phyloP scores from a whole-genome alignment of 2,113 vertebrate species.

The Murina feae region DNA sequence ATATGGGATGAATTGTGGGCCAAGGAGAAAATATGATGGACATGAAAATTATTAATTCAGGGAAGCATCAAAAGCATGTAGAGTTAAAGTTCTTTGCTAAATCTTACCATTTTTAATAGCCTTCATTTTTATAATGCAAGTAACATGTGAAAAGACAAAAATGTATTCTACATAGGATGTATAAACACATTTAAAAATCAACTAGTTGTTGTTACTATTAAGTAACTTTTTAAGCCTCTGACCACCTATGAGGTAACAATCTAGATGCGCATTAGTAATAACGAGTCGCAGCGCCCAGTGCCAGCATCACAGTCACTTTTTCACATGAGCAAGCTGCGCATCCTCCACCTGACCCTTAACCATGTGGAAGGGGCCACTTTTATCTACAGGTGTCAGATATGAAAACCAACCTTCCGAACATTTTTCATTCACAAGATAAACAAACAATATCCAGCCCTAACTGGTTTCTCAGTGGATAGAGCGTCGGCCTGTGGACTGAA shows the following conservation, averaged over 20 bases:
- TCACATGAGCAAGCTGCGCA: not conserved
- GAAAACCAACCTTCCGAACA: not conserved
- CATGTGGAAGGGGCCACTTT: not conserved
- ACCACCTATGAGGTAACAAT: not conserved
- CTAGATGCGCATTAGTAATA: not conserved
- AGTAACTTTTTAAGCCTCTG: not conserved
- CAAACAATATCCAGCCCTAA: too few species aligned
- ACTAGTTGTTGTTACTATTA: not conserved
- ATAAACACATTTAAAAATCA: constrained; percentile 19
- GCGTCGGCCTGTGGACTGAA: too few species aligned
- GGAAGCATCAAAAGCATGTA: constrained; percentile 35
- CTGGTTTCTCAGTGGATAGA: too few species aligned
- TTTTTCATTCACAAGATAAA: not conserved
- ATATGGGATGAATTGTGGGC: constrained; percentile 72
- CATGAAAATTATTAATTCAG: constrained; percentile 70
- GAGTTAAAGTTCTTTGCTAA: constrained; percentile 45
- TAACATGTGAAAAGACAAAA: constrained; percentile 40
- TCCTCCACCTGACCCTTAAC: not conserved
- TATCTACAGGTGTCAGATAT: not conserved
- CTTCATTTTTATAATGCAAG: constrained; percentile 34
- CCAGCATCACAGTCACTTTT: not conserved
- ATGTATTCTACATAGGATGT: not conserved
- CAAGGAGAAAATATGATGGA: constrained; percentile 72
- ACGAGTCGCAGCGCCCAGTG: fast-evolving
- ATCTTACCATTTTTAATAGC: constrained; percentile 48